Base-by-base conservation (phyloP, 2,113 vertebrate species). In the Junco hyemalis region DNA sequence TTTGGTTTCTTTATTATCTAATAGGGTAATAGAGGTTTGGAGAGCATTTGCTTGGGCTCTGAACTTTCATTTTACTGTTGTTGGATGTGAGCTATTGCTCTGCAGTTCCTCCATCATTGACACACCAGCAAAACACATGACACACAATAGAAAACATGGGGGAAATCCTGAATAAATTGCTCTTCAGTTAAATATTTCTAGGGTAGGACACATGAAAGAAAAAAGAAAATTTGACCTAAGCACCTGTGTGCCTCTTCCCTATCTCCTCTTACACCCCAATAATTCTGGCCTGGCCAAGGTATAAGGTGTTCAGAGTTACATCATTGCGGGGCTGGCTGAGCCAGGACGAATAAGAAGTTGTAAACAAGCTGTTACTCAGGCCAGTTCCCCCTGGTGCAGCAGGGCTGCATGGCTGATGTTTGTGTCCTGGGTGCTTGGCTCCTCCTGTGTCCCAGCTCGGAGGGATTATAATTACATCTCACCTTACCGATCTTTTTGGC, bases 401-500 rank as follows among this genome's bases (percentile, higher is more conserved):
- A 73, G 23, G 71, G 78, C 93, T 56, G 42, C 36, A 8, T 2
- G 17, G 79, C 33, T 40, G 79, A 8, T 87, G 81, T 95, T 94
- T 95, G 73, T 91, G 33, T 24, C 6, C 0, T 17, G 65, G 80
- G 68, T 82, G 79, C 71, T 69, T 64, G 1, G 92, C 91, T 78
- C 54, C 81, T 92, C 8, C 76, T 35, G 6, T 84, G 96, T 38
- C 93, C 59, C 93, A 61, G 81, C 94, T 88, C 71, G 42, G 82
- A 89, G 68, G 66, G 90, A 93, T 85, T 63, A 64, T 96, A 95
- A 97, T 97, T 97, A 96, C 86, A 91, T 85, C 95, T 96, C 89
- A 54, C 92, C 72, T 90, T 81, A 71, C 92, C 24, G 38, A 91
- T 89, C 80, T 77, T 95, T 95, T 96, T 90, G 95, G 60, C 80